Base-by-base conservation (phyloP, 53 echinoderm and acorn worm species). In the Patiria pectinifera region DNA sequence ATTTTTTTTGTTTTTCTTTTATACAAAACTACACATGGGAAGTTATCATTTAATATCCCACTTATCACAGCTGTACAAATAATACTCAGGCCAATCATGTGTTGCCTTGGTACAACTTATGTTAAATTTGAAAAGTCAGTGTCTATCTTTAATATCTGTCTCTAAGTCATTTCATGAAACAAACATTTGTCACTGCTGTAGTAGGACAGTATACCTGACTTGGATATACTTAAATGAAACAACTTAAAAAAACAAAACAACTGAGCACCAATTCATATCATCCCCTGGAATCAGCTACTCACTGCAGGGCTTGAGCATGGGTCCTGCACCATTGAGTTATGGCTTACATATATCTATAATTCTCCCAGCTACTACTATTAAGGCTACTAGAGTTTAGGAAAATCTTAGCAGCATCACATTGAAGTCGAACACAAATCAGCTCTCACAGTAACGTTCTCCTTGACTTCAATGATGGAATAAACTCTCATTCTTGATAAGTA, bases 1-100 rank as follows among this genome's bases (percentile, higher is more conserved):
- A 78, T 76, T 80, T 90, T 90, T 86, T 86, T 21, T n/a, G 25
- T 81, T 78, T 89, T 89, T 89, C 46, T 75, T 90, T 90, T 80
- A 80, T 90, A 90, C 90, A 90, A 90, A 90, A 90, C 90, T 90
- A 90, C 90, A 90, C 90, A 90, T 90, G 90, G 90, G 90, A 90
- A 90, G 81, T 90, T 47, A 90, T 89, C n/a, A 78, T 47, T 80
- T 81, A 62, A 62, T 23, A 59, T 78, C 90, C 90, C 90, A 90
- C 90, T 90, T 90, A 90, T 90, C 45, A 80, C 59, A 59, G 87
- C 90, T 90, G 90, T 90, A 90, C 90, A 90, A 80, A 81, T 3
- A 80, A 87, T 60, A 88, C 35, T 24, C 49, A 44, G 59, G 69
- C 80, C 66, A 69, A 74, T 45, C 23, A 47, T 66, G 47, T 6